phyloP scores from a whole-genome alignment of 2,797 vertebrate species.

The Clarias laeviceps region DNA sequence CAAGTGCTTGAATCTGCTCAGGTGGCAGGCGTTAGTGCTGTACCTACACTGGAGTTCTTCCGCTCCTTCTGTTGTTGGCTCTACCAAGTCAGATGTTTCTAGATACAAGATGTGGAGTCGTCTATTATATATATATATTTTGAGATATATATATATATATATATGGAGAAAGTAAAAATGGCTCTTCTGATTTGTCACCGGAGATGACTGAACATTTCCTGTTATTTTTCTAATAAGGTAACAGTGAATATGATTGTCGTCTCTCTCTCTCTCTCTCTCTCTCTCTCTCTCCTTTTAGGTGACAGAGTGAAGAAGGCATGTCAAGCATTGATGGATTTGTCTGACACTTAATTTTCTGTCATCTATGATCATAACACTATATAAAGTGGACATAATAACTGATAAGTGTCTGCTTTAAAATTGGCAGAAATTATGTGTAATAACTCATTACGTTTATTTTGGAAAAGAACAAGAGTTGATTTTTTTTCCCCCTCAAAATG shows the following conservation, averaged over 20 bases:
- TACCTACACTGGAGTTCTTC: neutral
- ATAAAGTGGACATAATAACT: neutral
- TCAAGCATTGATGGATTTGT: constrained; percentile 5
- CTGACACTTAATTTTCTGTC: neutral
- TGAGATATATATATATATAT: neutral
- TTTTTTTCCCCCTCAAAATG: neutral
- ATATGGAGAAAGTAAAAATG: constrained; percentile 8
- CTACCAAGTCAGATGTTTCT: neutral
- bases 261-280: neutral
- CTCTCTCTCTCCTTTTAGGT: neutral
- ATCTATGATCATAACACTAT: neutral
- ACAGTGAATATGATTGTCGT: constrained; percentile 42
- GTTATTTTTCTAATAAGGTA: constrained; percentile 38
- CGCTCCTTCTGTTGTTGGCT: neutral
- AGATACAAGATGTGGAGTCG: constrained; percentile 10
- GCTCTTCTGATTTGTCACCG: constrained; percentile 25
- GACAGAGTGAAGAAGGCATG: neutral
- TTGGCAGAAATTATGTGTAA: neutral
- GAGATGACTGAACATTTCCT: constrained; percentile 34
- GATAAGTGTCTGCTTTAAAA: neutral
- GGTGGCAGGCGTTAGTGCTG: constrained; percentile 11
- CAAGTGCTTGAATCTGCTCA: constrained; percentile 4
- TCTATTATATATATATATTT: neutral
- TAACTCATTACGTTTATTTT: neutral
- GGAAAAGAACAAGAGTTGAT: neutral